phyloP scores from a whole-genome alignment of 2,797 vertebrate genomes.

The Sebastes trivittatus region DNA sequence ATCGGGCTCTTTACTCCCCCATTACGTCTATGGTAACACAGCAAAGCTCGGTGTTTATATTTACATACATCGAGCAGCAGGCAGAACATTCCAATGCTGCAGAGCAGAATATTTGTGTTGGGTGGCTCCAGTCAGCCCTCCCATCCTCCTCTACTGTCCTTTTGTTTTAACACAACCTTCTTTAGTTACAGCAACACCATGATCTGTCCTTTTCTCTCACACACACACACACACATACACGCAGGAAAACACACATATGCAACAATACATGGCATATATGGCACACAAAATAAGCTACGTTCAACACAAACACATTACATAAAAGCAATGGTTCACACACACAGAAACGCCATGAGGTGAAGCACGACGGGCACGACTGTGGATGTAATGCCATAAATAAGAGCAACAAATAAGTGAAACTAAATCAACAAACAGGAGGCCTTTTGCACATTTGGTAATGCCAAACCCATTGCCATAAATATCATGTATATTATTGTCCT shows the following conservation, averaged over 20 bases:
- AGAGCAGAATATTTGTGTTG: conserved; percentile 36
- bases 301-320: conserved; percentile 35
- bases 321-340: conserved; percentile 47
- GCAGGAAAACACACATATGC: conserved; percentile 20
- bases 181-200: conserved; percentile 23
- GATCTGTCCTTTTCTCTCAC: neutral
- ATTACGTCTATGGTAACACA: conserved; percentile 71
- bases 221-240: neutral
- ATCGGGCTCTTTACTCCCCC: conserved; percentile 48
- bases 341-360: conserved; percentile 32
- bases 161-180: conserved; percentile 14
- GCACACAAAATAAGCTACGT: conserved; percentile 21
- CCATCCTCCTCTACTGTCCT: neutral
- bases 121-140: neutral
- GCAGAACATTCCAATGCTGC: conserved; percentile 50
- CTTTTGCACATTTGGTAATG: conserved; percentile 42
- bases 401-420: conserved; percentile 1
- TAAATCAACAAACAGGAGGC: conserved; percentile 38
- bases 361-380: conserved; percentile 26
- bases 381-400: conserved; percentile 10
- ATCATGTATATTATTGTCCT: conserved; percentile 38
- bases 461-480: conserved; percentile 28
- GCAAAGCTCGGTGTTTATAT: conserved; percentile 66
- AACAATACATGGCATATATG: conserved; percentile 18
- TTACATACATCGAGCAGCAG: conserved; percentile 64